Evolutionary conservation across 2,113 vertebrate genomes (phyloP), one percentile per base, ranked within the genome.

Genomic region (Toxotes jaculatrix): DNA sequence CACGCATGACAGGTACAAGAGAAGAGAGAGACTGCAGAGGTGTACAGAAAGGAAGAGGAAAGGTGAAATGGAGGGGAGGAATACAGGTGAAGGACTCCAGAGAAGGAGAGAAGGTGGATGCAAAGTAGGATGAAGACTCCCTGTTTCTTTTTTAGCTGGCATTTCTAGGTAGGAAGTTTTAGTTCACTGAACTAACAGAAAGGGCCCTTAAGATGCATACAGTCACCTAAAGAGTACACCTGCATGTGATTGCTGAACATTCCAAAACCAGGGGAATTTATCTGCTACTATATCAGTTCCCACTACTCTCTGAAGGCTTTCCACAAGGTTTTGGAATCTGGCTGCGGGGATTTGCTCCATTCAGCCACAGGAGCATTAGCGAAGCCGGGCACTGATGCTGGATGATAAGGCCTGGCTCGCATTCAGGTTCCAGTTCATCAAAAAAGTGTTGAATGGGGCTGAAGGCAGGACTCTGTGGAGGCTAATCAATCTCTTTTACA

Each of bases 1-100:
- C 82, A 88, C 63, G 83, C 83, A 83, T 87, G 84, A 85, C 72
- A 80, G 88, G 84, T 83, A 87, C 79, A 87, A 77, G 66, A 62
- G 69, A 60, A 77, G 65, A 71, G 71, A 59, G 65, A 79, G 57
- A 77, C 43, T 71, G 74, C 65, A 62, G 70, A 87, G 74, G 75
- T 66, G 56, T 72, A 42, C 57, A 66, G 59, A 62, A 45, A 61
- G 64, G 60, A 68, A 55, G n/a, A 64, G 21, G 74, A 66, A 40
- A 47, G 3, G 23, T 64, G 42, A 61, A 47, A 56, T 5, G 31
- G 40, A 21, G 65, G 21, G n/a, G 10, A 63, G 56, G 55, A 38
- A 69, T 61, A 73, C 57, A 78, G 43, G 82, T 53, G 71, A 74
- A 63, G 32, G 45, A 63, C 49, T 75, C 47, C 38, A 80, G 45